A percentile compares a stretch with the other conserved stretches of the same genome.
phyloP scores from a whole-genome alignment of 1,140 invertebrate genomes.

The Pseudomyrmex pallidus region DNA sequence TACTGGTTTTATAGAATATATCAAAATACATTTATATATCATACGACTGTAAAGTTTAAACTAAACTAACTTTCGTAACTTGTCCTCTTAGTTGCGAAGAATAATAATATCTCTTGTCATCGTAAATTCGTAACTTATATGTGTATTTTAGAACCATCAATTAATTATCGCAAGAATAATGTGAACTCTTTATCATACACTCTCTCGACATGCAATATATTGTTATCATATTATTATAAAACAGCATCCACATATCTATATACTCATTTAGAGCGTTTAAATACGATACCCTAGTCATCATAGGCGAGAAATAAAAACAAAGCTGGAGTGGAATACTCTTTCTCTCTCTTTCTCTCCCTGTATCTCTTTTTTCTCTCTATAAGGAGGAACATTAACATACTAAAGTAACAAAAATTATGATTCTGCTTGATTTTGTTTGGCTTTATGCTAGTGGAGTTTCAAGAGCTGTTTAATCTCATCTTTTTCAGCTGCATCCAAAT shows the following conservation, averaged over 20 bases:
- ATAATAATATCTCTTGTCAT: slow-evolving; percentile 45
- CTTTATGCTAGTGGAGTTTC: slow-evolving; percentile 81
- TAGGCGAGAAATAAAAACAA: slow-evolving; percentile 80
- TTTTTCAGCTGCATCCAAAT: slow-evolving; percentile 95
- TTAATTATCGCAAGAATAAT: slow-evolving; percentile 63
- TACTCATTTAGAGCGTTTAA: slow-evolving; percentile 73
- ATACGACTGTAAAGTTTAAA: slow-evolving; percentile 35
- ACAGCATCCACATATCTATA: slow-evolving; percentile 61
- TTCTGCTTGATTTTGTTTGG: slow-evolving; percentile 74
- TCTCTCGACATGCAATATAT: slow-evolving; percentile 68
- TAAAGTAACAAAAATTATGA: slow-evolving; percentile 83
- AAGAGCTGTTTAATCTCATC: slow-evolving; percentile 94
- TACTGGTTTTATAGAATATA: slow-evolving; percentile 61
- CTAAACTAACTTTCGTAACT: slow-evolving; percentile 41
- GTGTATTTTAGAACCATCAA: slow-evolving; percentile 56
- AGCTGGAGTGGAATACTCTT: slow-evolving; percentile 78
- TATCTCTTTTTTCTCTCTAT: slow-evolving; percentile 61
- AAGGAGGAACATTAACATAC: slow-evolving; percentile 82
- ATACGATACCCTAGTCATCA: slow-evolving; percentile 68
- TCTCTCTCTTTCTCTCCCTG: slow-evolving; percentile 6
- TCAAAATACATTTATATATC: slow-evolving; percentile 55
- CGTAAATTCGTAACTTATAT: slow-evolving; percentile 65
- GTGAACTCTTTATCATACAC: slow-evolving; percentile 66
- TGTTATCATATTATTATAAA: slow-evolving; percentile 68
- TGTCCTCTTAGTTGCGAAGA: slow-evolving; percentile 26